Conservation (phyloP, 2,888 invertebrate genomes). For the Orthosia incerta region DNA sequence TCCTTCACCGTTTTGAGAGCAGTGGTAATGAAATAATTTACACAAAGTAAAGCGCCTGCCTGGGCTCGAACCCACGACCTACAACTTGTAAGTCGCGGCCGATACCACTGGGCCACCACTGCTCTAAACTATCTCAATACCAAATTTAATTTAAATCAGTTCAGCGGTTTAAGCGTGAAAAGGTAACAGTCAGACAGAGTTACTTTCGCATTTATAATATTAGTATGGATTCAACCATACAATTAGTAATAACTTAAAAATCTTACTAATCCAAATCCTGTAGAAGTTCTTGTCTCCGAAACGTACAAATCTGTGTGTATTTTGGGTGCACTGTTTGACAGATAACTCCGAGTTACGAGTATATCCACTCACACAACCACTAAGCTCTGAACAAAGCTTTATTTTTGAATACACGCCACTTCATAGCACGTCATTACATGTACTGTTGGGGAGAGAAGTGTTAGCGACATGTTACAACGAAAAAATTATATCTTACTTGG, state of each 20-base stretch:
- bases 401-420: constrained; percentile 49
- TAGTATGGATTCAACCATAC: neutral
- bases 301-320: constrained; percentile 19
- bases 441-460: constrained; percentile 31
- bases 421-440: constrained; percentile 35
- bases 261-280: constrained; percentile 33
- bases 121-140: too few relatives aligned
- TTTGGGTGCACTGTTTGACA: constrained; percentile 17
- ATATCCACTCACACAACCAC: constrained; percentile 32
- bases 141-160: too few relatives aligned
- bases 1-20: too few relatives aligned
- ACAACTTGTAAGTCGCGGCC: too few relatives aligned
- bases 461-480: constrained; percentile 1
- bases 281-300: neutral
- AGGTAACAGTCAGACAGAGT: too few relatives aligned
- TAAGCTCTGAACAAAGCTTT: constrained; percentile 46
- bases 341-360: constrained; percentile 36
- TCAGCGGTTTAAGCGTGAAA: too few relatives aligned
- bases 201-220: too few relatives aligned
- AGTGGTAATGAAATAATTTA: too few relatives aligned
- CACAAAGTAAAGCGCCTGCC: too few relatives aligned
- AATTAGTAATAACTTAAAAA: neutral
- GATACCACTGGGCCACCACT: too few relatives aligned
- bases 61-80: too few relatives aligned
- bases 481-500: neutral